Base-by-base conservation (phyloP, 2,797 vertebrate species). In the Pyrrhura leucotis region DNA sequence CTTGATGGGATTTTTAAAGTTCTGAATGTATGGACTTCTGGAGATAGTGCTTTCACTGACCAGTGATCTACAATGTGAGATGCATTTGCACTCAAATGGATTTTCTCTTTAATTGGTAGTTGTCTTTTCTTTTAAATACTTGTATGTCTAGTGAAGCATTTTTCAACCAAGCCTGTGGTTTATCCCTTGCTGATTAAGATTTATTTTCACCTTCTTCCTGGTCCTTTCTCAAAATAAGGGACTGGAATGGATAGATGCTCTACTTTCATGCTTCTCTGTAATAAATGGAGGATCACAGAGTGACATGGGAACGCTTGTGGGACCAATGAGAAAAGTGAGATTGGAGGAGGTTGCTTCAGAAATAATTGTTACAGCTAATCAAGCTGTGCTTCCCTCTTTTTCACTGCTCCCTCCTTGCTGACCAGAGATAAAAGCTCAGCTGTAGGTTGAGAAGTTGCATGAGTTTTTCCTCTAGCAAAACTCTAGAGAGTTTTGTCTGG, bases 291-390 rank as follows among this genome's bases (percentile, higher is more conserved):
- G 26, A 42, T 25, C 7, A 3, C 59, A 61, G 54, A 81, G 45
- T 53, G 58, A 44, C 23, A 15, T 1, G 8, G 66, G 26, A 58
- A 18, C 9, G 8, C 7, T 42, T 0, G 0, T 56, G 58, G n/a
- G 74, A 19, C 58, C 56, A 35, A 65, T 61, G 56, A 66, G 50
- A 72, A 72, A 33, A 67, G n/a, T 29, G 51, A 62, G 26, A 14
- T 29, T 28, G 6, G 29, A 29, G 11, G 8, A 58, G 10, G 15
- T 80, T 88, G 35, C 21, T 88, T 85, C 59, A 67, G 54, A 76
- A 66, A 47, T 47, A 50, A 53, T 40, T 63, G 12, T 62, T 2
- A 2, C 29, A 28, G 25, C 39, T 80, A 20, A 69, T 79, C 10
- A 59, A 54, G 21, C 26, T 61, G 12, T 72, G n/a, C 63, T 76